Conservation (phyloP, 2,113 vertebrate genomes). For the Miniopterus natalensis region DNA sequence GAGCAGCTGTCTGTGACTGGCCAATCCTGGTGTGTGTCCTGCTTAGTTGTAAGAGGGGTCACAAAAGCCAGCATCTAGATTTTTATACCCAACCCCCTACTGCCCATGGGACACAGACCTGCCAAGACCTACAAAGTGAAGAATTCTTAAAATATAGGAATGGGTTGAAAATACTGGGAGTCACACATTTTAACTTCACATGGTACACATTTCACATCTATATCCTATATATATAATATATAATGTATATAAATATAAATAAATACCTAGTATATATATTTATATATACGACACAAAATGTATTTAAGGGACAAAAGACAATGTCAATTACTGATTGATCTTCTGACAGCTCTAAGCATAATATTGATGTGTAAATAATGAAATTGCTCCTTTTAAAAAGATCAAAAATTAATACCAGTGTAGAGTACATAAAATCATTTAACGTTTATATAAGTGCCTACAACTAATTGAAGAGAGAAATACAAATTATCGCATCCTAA, state of each 20-base stretch:
- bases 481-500: neutral
- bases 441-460: neutral
- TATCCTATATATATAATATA: neutral
- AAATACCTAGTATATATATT: neutral
- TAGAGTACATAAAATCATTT: neutral
- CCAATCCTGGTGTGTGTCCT: neutral
- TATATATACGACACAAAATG: neutral
- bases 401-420: neutral
- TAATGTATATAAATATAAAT: neutral
- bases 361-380: neutral
- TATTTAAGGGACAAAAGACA: neutral
- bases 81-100: neutral
- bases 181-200: neutral
- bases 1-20: neutral
- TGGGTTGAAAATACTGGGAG: neutral
- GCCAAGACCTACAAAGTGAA: neutral
- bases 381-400: slow-evolving; percentile 31
- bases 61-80: neutral
- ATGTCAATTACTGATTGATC: neutral
- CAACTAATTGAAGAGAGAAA: neutral
- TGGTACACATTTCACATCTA: neutral
- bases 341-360: neutral
- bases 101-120: neutral
- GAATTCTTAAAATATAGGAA: neutral
- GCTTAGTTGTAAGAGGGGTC: neutral